phyloP scores from a whole-genome alignment of 2,797 vertebrate species.

The Hypotaenidia philippensis region DNA sequence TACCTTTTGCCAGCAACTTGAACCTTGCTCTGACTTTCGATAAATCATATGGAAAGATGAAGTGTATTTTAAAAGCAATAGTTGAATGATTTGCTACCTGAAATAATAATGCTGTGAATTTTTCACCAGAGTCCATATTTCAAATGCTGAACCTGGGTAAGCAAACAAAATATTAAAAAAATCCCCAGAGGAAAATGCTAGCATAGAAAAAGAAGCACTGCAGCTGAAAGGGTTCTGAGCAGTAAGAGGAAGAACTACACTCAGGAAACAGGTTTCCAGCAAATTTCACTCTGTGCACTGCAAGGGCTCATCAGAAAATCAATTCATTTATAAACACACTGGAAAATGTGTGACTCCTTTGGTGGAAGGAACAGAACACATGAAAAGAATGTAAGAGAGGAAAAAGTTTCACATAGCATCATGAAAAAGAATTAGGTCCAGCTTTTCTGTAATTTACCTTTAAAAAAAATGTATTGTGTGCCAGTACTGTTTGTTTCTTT shows the following conservation, averaged over 20 bases:
- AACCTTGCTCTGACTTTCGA: not conserved
- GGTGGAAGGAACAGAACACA: not conserved
- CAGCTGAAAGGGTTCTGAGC: not conserved
- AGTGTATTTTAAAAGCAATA: not conserved
- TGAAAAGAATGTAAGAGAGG: rapidly evolving
- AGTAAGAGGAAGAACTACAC: not conserved
- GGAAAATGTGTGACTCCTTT: not conserved
- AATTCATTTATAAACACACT: not conserved
- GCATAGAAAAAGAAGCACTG: not conserved
- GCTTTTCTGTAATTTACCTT: not conserved
- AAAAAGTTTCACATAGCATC: not conserved
- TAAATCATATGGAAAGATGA: not conserved
- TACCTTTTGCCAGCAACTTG: not conserved
- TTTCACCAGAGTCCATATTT: not conserved
- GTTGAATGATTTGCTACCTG: not conserved
- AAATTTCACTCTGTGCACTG: not conserved
- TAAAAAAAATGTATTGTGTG: rapidly evolving
- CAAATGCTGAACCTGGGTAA: not conserved
- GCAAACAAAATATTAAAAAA: not conserved
- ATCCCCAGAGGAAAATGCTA: not conserved
- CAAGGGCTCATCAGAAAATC: not conserved
- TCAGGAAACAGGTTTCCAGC: not conserved
- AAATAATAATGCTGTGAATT: not conserved
- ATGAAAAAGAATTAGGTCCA: not conserved
- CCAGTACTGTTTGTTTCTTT: not conserved